Evolutionary conservation across 2,797 vertebrate species (phyloP).

Genomic region (Sebastes diaconus): DNA sequence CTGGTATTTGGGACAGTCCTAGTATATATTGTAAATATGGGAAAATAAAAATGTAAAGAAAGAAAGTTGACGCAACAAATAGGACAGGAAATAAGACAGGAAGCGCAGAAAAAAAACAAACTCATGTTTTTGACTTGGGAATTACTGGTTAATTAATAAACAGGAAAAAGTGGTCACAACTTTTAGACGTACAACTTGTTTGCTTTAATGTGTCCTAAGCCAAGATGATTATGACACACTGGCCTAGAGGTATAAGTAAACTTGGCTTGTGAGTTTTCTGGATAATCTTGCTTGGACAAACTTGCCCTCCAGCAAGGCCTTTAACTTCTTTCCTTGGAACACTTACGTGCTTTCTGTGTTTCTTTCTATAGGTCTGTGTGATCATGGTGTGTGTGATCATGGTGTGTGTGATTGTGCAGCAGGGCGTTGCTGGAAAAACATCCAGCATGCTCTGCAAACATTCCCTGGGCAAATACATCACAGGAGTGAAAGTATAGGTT

Average conservation of each 20-base stretch:
- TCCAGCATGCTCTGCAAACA: conserved; percentile 41
- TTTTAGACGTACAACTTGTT: not conserved
- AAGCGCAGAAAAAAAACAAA: not conserved
- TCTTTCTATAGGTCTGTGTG: not conserved
- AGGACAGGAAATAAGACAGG: not conserved
- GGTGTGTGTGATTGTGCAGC: not conserved
- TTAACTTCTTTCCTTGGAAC: not conserved
- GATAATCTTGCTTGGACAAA: not conserved
- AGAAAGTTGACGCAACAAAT: not conserved
- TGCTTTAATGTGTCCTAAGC: not conserved
- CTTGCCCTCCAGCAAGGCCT: not conserved
- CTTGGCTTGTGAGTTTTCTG: not conserved
- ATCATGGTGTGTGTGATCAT: not conserved
- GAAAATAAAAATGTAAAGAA: not conserved
- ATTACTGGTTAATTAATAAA: not conserved
- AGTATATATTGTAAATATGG: no score
- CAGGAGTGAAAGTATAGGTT: not conserved
- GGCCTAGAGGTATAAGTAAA: not conserved
- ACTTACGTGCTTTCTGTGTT: not conserved
- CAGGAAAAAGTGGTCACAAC: not conserved
- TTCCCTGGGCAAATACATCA: conserved; percentile 33
- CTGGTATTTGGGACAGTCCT: no score
- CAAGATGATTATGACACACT: not conserved
- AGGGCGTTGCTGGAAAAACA: conserved; percentile 21
- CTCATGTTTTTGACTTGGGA: not conserved